These are phyloP conservation scores for Eristalis tenax DNA, from an alignment of 2,888 invertebrate species.

Conservation along the genomic window DNA sequence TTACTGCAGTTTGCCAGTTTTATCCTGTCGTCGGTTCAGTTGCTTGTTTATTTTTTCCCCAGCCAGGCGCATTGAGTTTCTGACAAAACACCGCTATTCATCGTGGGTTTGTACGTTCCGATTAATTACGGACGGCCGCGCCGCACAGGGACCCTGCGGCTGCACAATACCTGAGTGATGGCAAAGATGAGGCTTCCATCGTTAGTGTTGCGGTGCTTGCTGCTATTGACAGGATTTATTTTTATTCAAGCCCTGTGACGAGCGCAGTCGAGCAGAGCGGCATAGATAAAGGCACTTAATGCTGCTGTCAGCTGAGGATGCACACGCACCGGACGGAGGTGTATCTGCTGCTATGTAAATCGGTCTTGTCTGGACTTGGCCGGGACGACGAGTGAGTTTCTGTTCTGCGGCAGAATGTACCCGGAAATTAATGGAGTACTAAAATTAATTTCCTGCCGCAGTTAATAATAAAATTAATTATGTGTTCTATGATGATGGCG, in stretches of 20 bases:
- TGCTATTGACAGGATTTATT: slow-evolving; percentile 53
- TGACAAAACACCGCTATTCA: slow-evolving; percentile 3
- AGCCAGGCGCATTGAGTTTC: slow-evolving; percentile 1
- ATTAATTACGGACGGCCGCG: slow-evolving; percentile 44
- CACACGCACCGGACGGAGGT: not conserved
- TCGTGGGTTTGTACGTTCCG: slow-evolving; percentile 36
- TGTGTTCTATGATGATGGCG: slow-evolving; percentile 4
- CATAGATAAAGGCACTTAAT: not conserved
- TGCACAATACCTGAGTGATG: slow-evolving; percentile 2
- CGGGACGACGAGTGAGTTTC: not conserved
- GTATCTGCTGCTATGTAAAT: slow-evolving; percentile 12
- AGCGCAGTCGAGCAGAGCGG: not conserved
- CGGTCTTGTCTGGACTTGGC: not conserved
- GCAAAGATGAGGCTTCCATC: slow-evolving; percentile 17
- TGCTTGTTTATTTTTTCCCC: not conserved
- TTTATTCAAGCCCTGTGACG: not conserved
- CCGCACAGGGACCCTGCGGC: not conserved
- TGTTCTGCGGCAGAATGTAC: not conserved
- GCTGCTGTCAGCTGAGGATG: not conserved
- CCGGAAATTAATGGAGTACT: slow-evolving; percentile 31
- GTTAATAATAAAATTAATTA: slow-evolving; percentile 34
- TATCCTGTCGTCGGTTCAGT: not conserved
- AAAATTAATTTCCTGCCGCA: slow-evolving; percentile 31
- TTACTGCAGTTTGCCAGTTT: slow-evolving; percentile 13
- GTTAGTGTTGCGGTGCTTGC: slow-evolving; percentile 13